Base-by-base conservation (phyloP, 2,113 vertebrate genomes). In the Periophthalmodon schlosseri region DNA sequence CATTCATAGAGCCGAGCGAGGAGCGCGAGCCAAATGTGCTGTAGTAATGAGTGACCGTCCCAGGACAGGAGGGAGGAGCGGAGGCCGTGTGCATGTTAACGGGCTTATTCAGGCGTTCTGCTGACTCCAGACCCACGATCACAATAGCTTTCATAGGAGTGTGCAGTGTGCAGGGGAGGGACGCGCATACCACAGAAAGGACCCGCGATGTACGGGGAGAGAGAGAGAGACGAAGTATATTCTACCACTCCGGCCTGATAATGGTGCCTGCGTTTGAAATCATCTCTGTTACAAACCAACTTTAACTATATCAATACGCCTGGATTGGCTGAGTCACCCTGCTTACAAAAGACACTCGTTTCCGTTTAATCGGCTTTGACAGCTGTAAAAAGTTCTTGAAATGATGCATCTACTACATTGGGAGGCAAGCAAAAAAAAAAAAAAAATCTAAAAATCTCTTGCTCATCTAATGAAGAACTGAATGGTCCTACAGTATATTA, bases 71-170 rank as follows among this genome's bases (percentile, higher is more conserved):
- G 11, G 67, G 74, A 75, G 67, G 74, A 75, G 68, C 39, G 68
- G 75, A 69, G 70, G 58, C 74, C 14, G 18, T 75, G 78, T 21
- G 69, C 76, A 83, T 86, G 84, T 81, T 89, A 89, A 89, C 88
- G 16, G 86, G 86, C 69, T 88, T 80, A 91, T 91, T 91, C 86
- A 91, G 77, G 83, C 90, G 69, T 92, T 91, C 89, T 92, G 91
- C 91, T 91, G 91, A 92, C 91, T 92, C 87, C 39, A 68, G 89
- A 87, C 82, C 90, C 90, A 91, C 89, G 90, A 84, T 92, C 89
- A 91, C 91, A 91, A 89, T 90, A 91, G 90, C 91, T 91, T 91
- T 91, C 90, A 91, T 90, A 91, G 90, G 80, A 83, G 75, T 57
- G 84, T 84, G 84, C 84, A 83, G 75, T 57, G 84, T 84, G 84